A percentile compares a stretch with the other conserved stretches of the same genome.
phyloP scores from a whole-genome alignment of 2,888 invertebrate species.

The Timema cristinae region DNA sequence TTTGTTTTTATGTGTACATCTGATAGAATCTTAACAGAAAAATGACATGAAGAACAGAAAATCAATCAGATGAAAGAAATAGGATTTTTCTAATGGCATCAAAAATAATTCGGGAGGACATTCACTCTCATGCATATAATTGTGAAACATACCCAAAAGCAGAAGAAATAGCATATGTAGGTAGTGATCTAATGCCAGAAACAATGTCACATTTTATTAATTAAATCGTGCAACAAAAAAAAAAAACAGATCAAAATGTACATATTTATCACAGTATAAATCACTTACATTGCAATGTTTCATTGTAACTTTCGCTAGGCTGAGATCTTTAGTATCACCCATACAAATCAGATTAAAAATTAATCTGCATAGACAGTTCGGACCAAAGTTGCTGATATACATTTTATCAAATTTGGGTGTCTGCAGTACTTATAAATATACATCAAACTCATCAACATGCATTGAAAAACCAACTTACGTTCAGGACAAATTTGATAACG shows the following conservation, averaged over 20 bases:
- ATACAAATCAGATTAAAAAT: neutral
- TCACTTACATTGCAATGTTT: neutral
- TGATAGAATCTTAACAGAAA: neutral
- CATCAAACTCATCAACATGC: too few relatives aligned
- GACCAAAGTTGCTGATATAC: neutral
- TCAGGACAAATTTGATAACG: neutral
- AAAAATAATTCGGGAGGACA: neutral
- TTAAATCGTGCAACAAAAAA: neutral
- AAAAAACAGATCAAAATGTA: neutral
- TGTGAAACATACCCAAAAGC: neutral
- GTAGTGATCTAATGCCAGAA: neutral
- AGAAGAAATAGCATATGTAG: neutral
- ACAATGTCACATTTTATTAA: neutral
- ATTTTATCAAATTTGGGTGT: neutral
- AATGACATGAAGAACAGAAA: neutral
- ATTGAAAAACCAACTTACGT: neutral
- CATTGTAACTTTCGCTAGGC: neutral
- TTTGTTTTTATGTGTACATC: too few relatives aligned
- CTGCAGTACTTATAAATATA: neutral
- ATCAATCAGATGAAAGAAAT: neutral
- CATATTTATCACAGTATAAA: neutral
- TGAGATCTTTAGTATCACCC: neutral
- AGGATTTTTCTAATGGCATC: neutral
- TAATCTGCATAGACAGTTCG: neutral
- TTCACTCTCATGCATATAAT: neutral